Evolutionary conservation across 2,113 vertebrate species (phyloP), one percentile per base, ranked within the genome.

Genomic region (Lycaon pictus): DNA sequence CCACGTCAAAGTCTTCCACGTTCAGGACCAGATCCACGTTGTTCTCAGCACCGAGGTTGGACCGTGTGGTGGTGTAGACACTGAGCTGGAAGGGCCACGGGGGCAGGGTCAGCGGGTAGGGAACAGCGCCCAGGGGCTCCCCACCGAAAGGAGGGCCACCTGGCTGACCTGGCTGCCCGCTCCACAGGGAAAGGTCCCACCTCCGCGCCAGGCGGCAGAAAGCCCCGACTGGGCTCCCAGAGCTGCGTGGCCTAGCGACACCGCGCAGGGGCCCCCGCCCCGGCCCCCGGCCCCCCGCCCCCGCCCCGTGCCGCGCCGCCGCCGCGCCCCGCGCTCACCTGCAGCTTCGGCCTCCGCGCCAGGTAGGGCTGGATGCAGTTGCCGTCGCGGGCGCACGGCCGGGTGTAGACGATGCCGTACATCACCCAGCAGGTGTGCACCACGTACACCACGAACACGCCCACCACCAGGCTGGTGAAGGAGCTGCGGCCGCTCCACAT

Each of bases 351-450:
- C 93, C 99, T 98, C 6, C 95, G 98, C 11, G 99, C 99, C 95
- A 99, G 97, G 98, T 99, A 99, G 0, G 99, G 99, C 72, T 98
- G 99, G 95, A 99, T 99, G 88, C 99, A 99, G 89, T 98, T 99
- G 22, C 98, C 98, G 90, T 95, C 63, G 19, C 85, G 84, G 27
- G 96, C 53, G 95, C 99, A 99, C 35, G 99, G 99, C 97, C 99
- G 99, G 17, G 99, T 99, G 98, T 99, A 99, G 81, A 99, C 99
- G 23, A 99, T 99, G 81, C 99, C 99, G 69, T 99, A 99, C 99
- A 99, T 99, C 85, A 99, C 99, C 99, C 99, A 99, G 98, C 99
- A 99, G 95, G 99, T 99, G 98, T 99, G 99, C 93, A 98, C 99
- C 98, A 99, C 99, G 74, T 99, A 99, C 53, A 99, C 99, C 92